phyloP scores from a whole-genome alignment of 1,140 invertebrate species.

The Capitella teleta region DNA sequence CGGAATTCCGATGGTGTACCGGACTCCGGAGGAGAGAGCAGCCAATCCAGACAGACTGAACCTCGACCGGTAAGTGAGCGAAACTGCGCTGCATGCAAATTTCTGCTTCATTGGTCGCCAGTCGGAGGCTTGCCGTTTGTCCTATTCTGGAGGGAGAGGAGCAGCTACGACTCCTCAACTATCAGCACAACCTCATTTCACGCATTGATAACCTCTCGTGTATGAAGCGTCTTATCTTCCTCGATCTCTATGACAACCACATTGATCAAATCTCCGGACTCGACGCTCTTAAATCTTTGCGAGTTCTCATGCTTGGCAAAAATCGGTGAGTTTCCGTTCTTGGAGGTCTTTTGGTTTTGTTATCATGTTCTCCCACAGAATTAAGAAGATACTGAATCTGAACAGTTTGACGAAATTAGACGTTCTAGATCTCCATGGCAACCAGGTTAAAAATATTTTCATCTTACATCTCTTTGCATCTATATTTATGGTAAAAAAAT shows the following conservation, averaged over 20 bases:
- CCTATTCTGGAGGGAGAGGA: conserved; percentile 69
- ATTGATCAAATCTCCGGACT: conserved; percentile 71
- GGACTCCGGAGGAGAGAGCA: conserved; percentile 33
- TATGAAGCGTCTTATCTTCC: conserved; percentile 69
- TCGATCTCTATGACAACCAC: conserved; percentile 89
- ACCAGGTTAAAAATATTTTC: conserved; percentile 54
- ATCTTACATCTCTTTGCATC: background rate
- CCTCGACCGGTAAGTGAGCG: conserved; percentile 28
- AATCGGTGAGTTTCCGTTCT: conserved; percentile 50
- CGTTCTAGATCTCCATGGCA: conserved; percentile 83
- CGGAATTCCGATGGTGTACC: conserved; percentile 36
- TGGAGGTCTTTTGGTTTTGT: conserved; percentile 1
- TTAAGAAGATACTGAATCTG: conserved; percentile 64
- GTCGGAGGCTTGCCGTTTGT: conserved; percentile 36
- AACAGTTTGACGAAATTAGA: conserved; percentile 60
- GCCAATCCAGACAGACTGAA: conserved; percentile 40
- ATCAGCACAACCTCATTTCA: conserved; percentile 80
- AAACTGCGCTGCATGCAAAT: background rate
- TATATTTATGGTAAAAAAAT: background rate
- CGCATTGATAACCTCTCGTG: conserved; percentile 53
- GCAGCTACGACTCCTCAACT: conserved; percentile 65
- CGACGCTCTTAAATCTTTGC: conserved; percentile 59
- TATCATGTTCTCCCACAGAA: conserved; percentile 42
- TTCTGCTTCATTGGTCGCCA: conserved; percentile 11
- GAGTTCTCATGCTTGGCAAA: conserved; percentile 78